These are phyloP conservation scores for Ceyx erithaca DNA, from an alignment of 2,797 vertebrate genomes.

Conservation along the genomic window DNA sequence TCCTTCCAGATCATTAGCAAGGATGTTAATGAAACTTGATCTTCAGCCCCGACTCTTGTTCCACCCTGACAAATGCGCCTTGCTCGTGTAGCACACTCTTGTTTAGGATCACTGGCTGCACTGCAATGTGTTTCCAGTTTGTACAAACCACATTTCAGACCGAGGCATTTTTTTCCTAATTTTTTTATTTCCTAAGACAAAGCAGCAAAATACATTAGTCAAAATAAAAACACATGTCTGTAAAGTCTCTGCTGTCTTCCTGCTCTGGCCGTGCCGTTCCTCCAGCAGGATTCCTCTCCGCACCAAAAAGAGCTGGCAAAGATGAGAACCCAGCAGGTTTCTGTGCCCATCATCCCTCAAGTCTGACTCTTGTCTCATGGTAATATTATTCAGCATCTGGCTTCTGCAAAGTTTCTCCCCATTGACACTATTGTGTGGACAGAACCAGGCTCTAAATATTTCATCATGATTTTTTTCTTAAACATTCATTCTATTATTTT, in stretches of 20 bases:
- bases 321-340: conserved; percentile 3
- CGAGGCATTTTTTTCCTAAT: background rate
- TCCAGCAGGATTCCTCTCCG: background rate
- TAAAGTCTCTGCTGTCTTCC: background rate
- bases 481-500: conserved; percentile 27
- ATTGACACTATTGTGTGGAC: conserved; percentile 26
- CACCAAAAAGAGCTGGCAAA: conserved; percentile 9
- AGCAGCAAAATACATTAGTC: conserved; percentile 42
- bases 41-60: background rate
- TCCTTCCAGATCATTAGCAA: background rate
- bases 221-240: conserved; percentile 56
- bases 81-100: background rate
- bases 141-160: conserved; percentile 13
- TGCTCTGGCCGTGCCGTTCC: background rate
- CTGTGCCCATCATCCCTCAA: background rate
- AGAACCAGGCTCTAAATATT: conserved; percentile 41
- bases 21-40: background rate
- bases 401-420: conserved; percentile 8
- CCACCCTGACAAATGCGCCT: background rate
- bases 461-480: conserved; percentile 22
- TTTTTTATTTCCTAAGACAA: conserved; percentile 62
- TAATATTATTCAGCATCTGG: conserved; percentile 10
- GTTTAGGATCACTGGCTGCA: conserved; percentile 17
- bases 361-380: background rate
- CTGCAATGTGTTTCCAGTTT: conserved; percentile 53